Conservation (phyloP, 1,140 invertebrate species). For the Magallana gigas region DNA sequence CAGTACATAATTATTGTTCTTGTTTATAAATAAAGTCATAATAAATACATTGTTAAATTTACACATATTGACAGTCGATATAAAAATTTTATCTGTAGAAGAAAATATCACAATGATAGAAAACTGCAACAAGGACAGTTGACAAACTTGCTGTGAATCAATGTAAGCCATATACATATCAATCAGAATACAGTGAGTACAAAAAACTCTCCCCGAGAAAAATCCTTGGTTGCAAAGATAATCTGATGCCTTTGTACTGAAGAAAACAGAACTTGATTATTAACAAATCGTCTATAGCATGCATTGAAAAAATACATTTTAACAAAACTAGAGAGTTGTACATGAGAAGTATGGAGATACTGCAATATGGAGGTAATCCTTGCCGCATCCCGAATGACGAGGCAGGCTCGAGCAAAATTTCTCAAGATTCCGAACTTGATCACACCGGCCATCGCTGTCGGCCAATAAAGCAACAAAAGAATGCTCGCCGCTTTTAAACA, state of each 20-base stretch:
- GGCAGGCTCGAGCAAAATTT: background rate
- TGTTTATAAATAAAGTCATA: slow-evolving; percentile 35
- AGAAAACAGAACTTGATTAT: slow-evolving; percentile 21
- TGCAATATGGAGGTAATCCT: background rate
- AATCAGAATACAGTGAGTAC: background rate
- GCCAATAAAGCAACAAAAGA: slow-evolving; percentile 10
- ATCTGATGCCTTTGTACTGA: slow-evolving; percentile 9
- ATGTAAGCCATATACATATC: background rate
- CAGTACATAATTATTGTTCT: slow-evolving; percentile 14
- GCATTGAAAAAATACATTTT: slow-evolving; percentile 21
- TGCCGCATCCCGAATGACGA: background rate
- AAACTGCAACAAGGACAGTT: slow-evolving; percentile 2
- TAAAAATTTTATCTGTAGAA: slow-evolving; percentile 32
- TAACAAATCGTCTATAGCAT: slow-evolving; percentile 24
- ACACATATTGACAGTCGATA: slow-evolving; percentile 12
- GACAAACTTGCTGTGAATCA: background rate
- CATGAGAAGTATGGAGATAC: background rate
- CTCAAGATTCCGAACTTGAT: background rate
- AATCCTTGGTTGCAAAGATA: slow-evolving; percentile 16
- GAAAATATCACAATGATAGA: slow-evolving; percentile 23
- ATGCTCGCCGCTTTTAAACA: background rate
- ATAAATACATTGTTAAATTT: slow-evolving; percentile 27
- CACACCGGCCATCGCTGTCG: background rate
- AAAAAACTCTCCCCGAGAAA: slow-evolving; percentile 30
- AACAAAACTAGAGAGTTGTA: background rate